Conservation (phyloP, 2,113 vertebrate species). For the Notiomystis cincta region DNA sequence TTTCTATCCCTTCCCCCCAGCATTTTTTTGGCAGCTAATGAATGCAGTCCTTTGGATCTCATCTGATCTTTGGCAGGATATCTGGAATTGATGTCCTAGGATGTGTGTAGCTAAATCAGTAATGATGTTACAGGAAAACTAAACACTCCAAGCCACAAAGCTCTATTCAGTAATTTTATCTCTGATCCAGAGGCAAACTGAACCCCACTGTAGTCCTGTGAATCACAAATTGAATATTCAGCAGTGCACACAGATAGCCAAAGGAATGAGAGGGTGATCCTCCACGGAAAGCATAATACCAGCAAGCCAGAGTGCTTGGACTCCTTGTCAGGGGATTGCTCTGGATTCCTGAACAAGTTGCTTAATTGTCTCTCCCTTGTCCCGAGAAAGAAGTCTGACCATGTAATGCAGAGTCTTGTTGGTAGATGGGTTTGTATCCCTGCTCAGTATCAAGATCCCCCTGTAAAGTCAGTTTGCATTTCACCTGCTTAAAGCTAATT, state of each 20-base stretch:
- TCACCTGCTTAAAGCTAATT: constrained; percentile 34
- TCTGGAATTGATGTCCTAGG: constrained; percentile 49
- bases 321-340: background rate
- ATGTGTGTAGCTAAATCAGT: constrained; percentile 50
- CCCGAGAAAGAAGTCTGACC: background rate
- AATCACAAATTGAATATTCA: constrained; percentile 24
- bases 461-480: constrained; percentile 22
- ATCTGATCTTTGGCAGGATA: constrained; percentile 55
- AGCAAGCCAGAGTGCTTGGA: background rate
- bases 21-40: constrained; percentile 44
- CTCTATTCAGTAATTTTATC: constrained; percentile 38
- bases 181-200: constrained; percentile 42
- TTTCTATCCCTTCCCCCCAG: constrained; percentile 41
- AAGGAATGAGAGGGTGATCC: background rate
- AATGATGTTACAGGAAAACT: constrained; percentile 52
- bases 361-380: background rate
- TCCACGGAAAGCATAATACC: background rate
- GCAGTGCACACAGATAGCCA: background rate
- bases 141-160: constrained; percentile 29
- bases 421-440: background rate
- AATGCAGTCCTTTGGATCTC: constrained; percentile 52
- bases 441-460: background rate
- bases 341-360: background rate
- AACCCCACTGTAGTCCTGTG: background rate
- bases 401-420: background rate